Base-by-base conservation (phyloP, 2,797 vertebrate genomes). In the Pantherophis vulpinus region DNA sequence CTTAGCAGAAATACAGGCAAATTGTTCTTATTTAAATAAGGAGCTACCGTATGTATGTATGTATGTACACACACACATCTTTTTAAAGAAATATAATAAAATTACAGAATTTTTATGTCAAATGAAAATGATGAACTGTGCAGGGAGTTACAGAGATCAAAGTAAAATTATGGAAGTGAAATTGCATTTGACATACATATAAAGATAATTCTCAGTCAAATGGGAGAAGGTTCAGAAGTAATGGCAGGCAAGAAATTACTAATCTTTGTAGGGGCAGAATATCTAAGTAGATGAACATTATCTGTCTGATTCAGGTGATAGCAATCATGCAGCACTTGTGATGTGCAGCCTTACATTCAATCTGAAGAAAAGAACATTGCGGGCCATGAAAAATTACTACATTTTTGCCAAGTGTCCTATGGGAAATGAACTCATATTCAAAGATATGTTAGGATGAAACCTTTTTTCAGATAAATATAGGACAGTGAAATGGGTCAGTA, bases 1-100 rank as follows among this genome's bases (percentile, higher is more conserved):
- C 4, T 2, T 6, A 86, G 92, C 70, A 94, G 9, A 91, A 93
- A n/a, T 88, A 88, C 90, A 96, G 93, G 89, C 51, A 96, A 94
- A 96, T 0, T 0, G 92, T 66, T 74, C 54, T 37, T 93, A 95
- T 87, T 96, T 95, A 94, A 95, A 95, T 93, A 23, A 90, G 61
- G 42, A 87, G 9, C 54, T 14, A 7, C 88, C 94, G 10, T 63
- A 29, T 63, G 60, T 63, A 10, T 66, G 61, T 7, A 14, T 32
- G 66, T 32, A 14, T n/a, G 29, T n/a, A 5, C 2, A 1, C 37
- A 42, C 42, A 42, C 20, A 66, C 4, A 66, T 47, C 37, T 83
- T 83, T 79, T 83, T 12, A 47, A 47, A 83, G 42, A 47, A 83
- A 83, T 25, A 47, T 12, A 47, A 83, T 83, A 87, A 42, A 32